Evolutionary conservation across 2,113 vertebrate species (phyloP).

Genomic region (Callithrix jacchus): DNA sequence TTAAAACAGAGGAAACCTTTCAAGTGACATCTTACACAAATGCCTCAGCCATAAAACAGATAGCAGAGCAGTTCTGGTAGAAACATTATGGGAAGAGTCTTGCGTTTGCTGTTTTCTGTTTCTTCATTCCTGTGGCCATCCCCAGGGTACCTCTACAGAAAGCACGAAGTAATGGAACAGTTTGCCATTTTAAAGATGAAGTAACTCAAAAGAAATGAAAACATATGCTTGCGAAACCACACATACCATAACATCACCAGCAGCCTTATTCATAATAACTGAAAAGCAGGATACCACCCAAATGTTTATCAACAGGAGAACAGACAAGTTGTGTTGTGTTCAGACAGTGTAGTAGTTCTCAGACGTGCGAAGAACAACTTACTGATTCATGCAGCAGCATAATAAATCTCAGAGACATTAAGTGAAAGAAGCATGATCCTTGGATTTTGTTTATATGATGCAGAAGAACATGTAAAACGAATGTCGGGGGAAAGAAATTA

Average conservation of each 20-base stretch:
- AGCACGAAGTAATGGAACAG: neutral
- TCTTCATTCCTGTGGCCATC: neutral
- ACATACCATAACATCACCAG: neutral
- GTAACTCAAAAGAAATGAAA: neutral
- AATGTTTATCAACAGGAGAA: neutral
- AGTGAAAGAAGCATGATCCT: neutral
- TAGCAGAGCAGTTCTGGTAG: neutral
- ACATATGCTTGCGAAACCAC: neutral
- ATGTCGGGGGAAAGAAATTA: neutral
- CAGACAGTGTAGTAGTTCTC: too few relatives aligned
- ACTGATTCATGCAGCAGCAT: neutral
- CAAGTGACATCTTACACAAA: neutral
- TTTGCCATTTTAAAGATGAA: conserved; percentile 22
- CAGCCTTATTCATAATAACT: neutral
- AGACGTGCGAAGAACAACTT: neutral
- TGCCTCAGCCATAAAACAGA: neutral
- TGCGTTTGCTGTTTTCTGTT: neutral
- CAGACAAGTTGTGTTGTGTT: neutral
- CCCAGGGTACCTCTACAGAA: neutral
- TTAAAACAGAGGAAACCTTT: neutral
- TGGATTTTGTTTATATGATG: neutral
- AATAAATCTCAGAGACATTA: neutral
- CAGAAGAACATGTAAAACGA: neutral
- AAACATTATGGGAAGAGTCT: neutral
- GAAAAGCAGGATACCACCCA: neutral